These are phyloP conservation scores for Salvator merianae DNA, from an alignment of 2,113 vertebrate genomes.

Conservation along the genomic window DNA sequence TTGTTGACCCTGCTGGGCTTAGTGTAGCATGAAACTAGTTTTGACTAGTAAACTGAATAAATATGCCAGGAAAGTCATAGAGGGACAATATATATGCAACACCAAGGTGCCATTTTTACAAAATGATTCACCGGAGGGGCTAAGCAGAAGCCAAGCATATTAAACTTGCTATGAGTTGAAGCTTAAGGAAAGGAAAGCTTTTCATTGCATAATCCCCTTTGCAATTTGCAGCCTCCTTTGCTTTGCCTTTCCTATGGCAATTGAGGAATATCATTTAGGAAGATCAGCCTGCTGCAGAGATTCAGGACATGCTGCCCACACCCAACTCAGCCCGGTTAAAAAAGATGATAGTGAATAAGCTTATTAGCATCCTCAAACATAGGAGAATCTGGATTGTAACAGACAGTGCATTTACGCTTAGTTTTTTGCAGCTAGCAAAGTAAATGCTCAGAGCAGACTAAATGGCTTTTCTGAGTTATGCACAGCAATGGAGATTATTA, in stretches of 20 bases:
- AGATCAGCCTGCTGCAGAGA: constrained; percentile 37
- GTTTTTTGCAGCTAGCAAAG: background rate
- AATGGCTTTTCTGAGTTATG: background rate
- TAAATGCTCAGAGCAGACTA: background rate
- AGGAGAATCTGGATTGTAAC: background rate
- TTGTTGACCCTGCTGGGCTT: constrained; percentile 73
- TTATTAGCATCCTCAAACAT: constrained; percentile 16
- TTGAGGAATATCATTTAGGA: constrained; percentile 41
- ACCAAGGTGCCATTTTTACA: constrained; percentile 64
- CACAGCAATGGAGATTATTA: background rate
- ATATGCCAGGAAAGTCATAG: constrained; percentile 59
- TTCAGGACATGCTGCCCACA: background rate
- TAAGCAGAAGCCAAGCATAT: constrained; percentile 49
- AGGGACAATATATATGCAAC: constrained; percentile 69
- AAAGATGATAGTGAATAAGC: background rate
- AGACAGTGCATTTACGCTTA: background rate
- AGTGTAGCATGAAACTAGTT: constrained; percentile 76
- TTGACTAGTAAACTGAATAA: constrained; percentile 75
- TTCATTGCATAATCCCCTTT: constrained; percentile 45
- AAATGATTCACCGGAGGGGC: constrained; percentile 62
- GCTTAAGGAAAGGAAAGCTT: constrained; percentile 45
- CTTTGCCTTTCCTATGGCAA: constrained; percentile 7
- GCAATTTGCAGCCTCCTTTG: constrained; percentile 27
- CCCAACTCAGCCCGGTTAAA: constrained; percentile 14
- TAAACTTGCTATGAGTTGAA: constrained; percentile 53